These are phyloP conservation scores for Cenopis cana DNA, from an alignment of 2,888 invertebrate species.

Conservation along the genomic window DNA sequence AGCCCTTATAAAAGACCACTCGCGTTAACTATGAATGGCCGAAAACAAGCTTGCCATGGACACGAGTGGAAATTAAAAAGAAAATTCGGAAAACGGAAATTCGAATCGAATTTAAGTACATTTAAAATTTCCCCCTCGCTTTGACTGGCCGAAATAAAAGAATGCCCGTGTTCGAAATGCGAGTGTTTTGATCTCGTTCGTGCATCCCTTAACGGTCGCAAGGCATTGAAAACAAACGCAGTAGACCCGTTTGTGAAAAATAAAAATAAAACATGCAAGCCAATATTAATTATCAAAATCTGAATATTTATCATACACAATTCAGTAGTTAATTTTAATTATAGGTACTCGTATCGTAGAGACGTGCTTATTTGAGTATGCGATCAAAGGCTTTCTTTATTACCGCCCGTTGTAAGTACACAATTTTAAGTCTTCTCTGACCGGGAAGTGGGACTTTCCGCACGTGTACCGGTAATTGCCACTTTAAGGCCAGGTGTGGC, in stretches of 20 bases:
- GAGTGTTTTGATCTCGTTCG: conserved; percentile 80
- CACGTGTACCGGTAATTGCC: too few species aligned
- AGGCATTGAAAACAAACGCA: conserved; percentile 46
- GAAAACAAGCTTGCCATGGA: conserved; percentile 74
- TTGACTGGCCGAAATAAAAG: conserved; percentile 81
- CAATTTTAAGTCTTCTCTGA: too few species aligned
- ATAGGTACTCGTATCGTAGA: background rate
- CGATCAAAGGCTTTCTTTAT: too few species aligned
- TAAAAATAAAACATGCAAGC: background rate
- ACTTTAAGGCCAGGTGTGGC: too few species aligned
- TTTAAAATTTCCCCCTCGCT: conserved; percentile 79
- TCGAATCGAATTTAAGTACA: conserved; percentile 84
- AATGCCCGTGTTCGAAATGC: conserved; percentile 71
- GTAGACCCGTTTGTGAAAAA: conserved; percentile 10
- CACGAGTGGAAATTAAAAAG: conserved; percentile 79
- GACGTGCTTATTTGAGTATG: too few species aligned
- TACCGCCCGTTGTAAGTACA: too few species aligned
- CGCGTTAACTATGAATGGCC: conserved; percentile 82
- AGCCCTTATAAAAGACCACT: conserved; percentile 82
- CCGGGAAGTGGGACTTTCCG: too few species aligned
- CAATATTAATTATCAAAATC: background rate
- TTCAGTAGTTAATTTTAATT: too few species aligned
- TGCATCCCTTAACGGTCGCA: conserved; percentile 75
- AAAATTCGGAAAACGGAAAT: conserved; percentile 76
- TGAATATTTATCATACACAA: too few species aligned